These are phyloP conservation scores for Urocitellus parryii DNA, from an alignment of 2,113 vertebrate genomes.

Conservation along the genomic window DNA sequence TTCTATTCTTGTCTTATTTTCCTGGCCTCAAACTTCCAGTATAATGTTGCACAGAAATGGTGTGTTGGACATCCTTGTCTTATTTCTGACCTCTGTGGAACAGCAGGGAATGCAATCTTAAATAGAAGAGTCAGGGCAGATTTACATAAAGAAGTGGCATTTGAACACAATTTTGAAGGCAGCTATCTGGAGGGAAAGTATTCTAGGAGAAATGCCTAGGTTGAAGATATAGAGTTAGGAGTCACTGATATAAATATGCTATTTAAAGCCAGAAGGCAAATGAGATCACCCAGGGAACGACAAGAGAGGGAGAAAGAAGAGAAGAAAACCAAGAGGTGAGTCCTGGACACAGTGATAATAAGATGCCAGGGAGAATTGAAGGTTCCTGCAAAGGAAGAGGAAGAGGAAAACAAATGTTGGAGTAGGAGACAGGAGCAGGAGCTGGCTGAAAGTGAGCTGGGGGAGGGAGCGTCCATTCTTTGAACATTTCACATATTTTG, in stretches of 20 bases:
- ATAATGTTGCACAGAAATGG: neutral
- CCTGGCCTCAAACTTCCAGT: neutral
- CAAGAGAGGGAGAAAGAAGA: neutral
- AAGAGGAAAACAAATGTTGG: neutral
- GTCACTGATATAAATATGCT: neutral
- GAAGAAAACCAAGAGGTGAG: neutral
- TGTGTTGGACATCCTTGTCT: neutral
- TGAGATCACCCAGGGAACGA: neutral
- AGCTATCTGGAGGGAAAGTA: neutral
- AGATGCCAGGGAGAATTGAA: neutral
- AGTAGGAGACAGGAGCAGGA: neutral
- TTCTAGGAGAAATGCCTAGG: neutral
- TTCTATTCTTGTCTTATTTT: slow-evolving; percentile 27
- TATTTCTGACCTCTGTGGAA: slow-evolving; percentile 3
- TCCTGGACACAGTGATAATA: neutral
- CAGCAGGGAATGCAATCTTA: neutral
- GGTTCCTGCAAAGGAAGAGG: neutral
- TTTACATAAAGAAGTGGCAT: neutral
- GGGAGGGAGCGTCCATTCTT: neutral
- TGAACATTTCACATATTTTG: neutral
- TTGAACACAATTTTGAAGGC: neutral
- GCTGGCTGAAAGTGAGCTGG: neutral
- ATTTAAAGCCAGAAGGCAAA: neutral
- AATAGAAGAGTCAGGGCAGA: neutral
- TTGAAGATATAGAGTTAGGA: neutral